Base-by-base conservation (phyloP, 2,113 vertebrate species). In the Carassius gibelio region DNA sequence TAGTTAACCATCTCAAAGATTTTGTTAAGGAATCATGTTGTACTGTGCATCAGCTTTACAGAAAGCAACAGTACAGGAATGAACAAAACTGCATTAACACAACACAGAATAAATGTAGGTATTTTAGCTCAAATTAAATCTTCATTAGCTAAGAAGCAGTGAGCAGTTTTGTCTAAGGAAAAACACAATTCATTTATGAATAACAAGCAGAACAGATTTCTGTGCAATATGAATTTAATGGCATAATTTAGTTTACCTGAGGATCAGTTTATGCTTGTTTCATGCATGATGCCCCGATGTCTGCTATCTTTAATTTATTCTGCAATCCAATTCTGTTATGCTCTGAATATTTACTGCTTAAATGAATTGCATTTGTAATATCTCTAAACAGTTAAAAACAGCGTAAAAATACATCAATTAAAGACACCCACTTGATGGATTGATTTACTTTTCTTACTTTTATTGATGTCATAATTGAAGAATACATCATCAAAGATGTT, bases 401-500 rank as follows among this genome's bases (percentile, higher is more conserved):
- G 42, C 11, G n/a, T 30, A 52, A 55, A 71, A 55, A 76, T 52
- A 9, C 45, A 26, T 66, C n/a, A 81, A 81, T 45, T 81, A 81
- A 66, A 66, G n/a, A 80, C 38, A 26, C 34, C 52, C 17, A 38
- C 26, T 23, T 66, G 61, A 66, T 66, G 61, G 23, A 81, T 81
- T 62, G 59, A 45, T 81, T 66, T 66, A 81, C 42, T 50, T 81
- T 66, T 7, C n/a, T 30, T 64, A 30, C 61, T 3, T 66, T 81
- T 81, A 66, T 66, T 81, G 21, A 48, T 81, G 78, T 82, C 26
- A 26, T 75, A 85, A 82, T 68, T 87, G 78, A 38, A 59, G 57
- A 82, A 82, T 80, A 83, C 68, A 48, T 88, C 72, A 80, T 75
- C 79, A 34, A 68, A 83, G 30, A 75, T 45, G 45, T 55, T 80